Conservation (phyloP, 2,113 vertebrate species). For the Muscicapa adusta region DNA sequence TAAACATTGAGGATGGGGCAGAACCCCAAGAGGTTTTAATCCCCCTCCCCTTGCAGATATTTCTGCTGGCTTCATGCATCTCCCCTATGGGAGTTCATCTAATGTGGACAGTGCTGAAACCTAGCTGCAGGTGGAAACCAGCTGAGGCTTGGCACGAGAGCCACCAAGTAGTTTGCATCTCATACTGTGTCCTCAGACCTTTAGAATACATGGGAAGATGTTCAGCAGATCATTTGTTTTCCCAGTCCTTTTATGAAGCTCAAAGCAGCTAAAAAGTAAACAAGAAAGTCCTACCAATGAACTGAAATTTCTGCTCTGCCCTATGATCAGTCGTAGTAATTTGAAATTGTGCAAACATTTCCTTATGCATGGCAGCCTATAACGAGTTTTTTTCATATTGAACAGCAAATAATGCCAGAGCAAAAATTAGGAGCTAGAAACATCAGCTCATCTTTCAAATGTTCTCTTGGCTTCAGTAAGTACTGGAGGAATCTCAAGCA, state of each 20-base stretch:
- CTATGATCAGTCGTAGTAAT: neutral
- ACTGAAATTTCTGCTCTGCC: neutral
- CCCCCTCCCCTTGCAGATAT: neutral
- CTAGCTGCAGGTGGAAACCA: neutral
- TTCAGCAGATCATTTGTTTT: neutral
- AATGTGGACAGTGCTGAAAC: neutral
- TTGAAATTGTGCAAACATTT: neutral
- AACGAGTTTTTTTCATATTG: neutral
- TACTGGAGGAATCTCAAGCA: neutral
- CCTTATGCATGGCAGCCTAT: neutral
- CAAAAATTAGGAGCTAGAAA: neutral
- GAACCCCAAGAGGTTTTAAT: neutral
- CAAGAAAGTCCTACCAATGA: neutral
- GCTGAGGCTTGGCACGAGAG: neutral
- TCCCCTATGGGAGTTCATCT: neutral
- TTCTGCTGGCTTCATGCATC: neutral
- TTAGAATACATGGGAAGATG: neutral
- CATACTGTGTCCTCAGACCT: neutral
- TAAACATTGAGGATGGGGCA: neutral
- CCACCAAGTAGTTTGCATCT: neutral
- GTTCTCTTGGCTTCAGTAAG: neutral
- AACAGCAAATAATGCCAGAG: neutral
- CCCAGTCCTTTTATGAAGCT: neutral
- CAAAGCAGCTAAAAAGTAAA: neutral
- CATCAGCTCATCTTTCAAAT: neutral